Conservation (phyloP, 2,797 vertebrate species). For the Trachops cirrhosus region DNA sequence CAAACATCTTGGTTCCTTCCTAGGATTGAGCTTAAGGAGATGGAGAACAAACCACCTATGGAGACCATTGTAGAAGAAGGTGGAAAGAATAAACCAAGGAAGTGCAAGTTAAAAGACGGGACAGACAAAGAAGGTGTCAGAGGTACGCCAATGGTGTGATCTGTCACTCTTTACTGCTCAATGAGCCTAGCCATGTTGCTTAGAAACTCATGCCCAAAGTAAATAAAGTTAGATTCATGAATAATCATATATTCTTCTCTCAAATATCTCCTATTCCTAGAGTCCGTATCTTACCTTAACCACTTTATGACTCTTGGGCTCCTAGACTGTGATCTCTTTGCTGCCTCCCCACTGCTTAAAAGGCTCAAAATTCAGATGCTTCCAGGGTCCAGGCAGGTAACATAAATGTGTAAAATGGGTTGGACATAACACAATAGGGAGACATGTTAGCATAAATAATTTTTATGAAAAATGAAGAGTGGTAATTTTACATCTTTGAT, state of each 20-base stretch:
- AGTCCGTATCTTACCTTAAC: background rate
- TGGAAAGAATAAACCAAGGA: conserved; percentile 42
- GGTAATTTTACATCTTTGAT: background rate
- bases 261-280: background rate
- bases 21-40: conserved; percentile 73
- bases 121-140: conserved; percentile 38
- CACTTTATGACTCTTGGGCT: background rate
- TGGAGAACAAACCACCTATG: conserved; percentile 60
- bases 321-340: background rate
- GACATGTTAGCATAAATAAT: background rate
- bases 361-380: background rate
- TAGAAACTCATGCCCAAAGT: background rate
- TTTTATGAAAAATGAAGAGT: background rate
- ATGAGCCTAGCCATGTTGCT: background rate
- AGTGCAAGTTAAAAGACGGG: conserved; percentile 25
- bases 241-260: background rate
- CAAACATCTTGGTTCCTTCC: background rate
- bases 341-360: background rate
- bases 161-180: background rate
- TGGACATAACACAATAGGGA: background rate
- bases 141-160: conserved; percentile 59
- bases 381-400: background rate
- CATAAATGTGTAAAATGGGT: background rate
- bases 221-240: conserved; percentile 29
- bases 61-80: conserved; percentile 75